Evolutionary conservation across 2,113 vertebrate species (phyloP), one percentile per base, ranked within the genome.

Genomic region (Morone saxatilis): DNA sequence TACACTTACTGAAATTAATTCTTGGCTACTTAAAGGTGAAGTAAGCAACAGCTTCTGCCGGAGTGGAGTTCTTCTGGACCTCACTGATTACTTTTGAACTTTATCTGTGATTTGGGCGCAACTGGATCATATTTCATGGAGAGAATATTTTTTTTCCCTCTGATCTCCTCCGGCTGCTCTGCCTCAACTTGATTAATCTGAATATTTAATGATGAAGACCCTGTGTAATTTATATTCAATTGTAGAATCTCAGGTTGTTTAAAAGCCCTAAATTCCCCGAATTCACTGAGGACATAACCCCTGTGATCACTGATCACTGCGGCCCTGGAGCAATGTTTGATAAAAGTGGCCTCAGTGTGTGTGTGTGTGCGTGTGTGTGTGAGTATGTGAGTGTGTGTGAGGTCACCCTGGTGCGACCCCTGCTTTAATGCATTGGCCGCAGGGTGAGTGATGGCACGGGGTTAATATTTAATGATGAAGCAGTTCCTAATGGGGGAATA

Each of bases 401-500:
- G 81, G 80, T 90, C 76, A 87, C 41, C 73, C 59, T 76, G 62
- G 7, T 41, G 56, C 81, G 81, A 87, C 70, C 76, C 78, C 20
- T 40, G 45, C 84, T 66, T 86, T 86, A 89, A 89, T 88, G 86
- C 31, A 70, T 11, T 54, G 57, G 56, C 73, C 22, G 63, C 70
- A 81, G 76, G 76, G 70, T 81, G 70, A 86, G 75, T 71, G 81
- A 90, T 76, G 81, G 51, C n/a, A 6, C 74, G 9, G 56, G 59
- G 66, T 92, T 80, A 90, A 92, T 93, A 88, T 90, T 94, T 90
- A 86, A 92, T 93, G 81, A 81, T 59, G 51, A 80, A 72, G 71
- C 61, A 76, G 25, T 71, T 81, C 74, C 13, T 84, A 83, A 87
- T 86, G 79, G 89, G 7, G 25, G 71, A 83, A 91, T 93, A 82